Evolutionary conservation across 30 jellyfish, hydroid and myxozoan species (phyloP), one percentile per base, ranked within the genome.

Genomic region (Chironex yamaguchii): DNA sequence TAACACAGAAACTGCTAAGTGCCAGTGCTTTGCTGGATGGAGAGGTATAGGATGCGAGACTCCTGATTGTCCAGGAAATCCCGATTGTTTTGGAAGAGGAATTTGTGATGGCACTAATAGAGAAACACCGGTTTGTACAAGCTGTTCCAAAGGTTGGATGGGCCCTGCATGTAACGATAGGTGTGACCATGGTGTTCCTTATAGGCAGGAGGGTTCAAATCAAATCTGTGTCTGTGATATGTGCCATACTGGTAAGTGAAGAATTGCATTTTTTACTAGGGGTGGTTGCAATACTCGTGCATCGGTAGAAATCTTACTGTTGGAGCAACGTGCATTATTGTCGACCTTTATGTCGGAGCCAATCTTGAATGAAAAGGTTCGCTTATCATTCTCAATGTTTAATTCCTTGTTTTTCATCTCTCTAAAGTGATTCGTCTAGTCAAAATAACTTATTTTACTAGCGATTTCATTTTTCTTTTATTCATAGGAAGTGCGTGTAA

Each of bases 1-100:
- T 51, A 83, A 83, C 32, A 83, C 87, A 49, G 71, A 52, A 32
- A 26, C 62, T 23, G 77, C 87, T 12, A 35, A 28, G 30, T 83
- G 93, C 34, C 70, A 23, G 24, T 83, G 93, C 58, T 49, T 52
- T 70, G 87, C 93, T 1, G 93, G 93, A 1, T 83, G 93, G 93
- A 83, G 82, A 2, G 87, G 87, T 0, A 75, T 54, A 30, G 93
- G 93, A 11, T 83, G 93, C 28, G 87, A 83, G 35, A 35, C 71
- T 50, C 93, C 93, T 2, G 93, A 83, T 34, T 83, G 93, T 54
- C 93, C 93, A 52, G 93, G 93, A 49, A 83, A 71, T 54, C 93
- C 93, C 32, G 50, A 83, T 34, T 83, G 93, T 42, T 70, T 83
- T 36, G 87, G 81, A 69, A 33, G 93, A 51, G 93, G 93, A 21